Conservation (phyloP, 92 coral and sea anemone genomes). For the Nematostella vectensis region DNA sequence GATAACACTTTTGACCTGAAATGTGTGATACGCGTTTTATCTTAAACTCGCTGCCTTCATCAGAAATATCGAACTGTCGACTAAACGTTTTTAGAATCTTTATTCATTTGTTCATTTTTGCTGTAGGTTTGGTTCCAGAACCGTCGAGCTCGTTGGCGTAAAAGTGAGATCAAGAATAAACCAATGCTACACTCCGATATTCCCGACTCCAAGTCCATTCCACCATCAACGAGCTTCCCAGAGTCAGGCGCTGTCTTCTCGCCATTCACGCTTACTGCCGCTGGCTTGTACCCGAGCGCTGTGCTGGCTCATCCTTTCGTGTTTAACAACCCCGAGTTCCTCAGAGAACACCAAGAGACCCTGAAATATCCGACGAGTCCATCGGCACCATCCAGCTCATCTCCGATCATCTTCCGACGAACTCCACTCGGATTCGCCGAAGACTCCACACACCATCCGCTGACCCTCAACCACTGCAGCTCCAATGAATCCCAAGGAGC, state of each 20-base stretch:
- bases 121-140: slow-evolving; percentile 82
- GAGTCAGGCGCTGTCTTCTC: neutral
- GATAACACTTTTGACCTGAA: too few species aligned
- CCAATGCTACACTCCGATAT: slow-evolving; percentile 29
- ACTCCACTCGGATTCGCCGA: neutral
- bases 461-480: neutral
- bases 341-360: neutral
- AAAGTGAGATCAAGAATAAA: slow-evolving; percentile 61
- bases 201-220: neutral
- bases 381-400: neutral
- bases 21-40: too few species aligned
- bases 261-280: neutral
- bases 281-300: neutral
- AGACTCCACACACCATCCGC: neutral
- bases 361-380: neutral
- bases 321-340: neutral
- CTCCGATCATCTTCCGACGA: neutral
- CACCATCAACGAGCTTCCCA: slow-evolving; percentile 2
- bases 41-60: neutral
- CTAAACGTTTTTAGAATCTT: slow-evolving; percentile 6
- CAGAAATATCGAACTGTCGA: neutral
- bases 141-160: slow-evolving; percentile 82
- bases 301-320: too few species aligned
- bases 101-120: neutral
- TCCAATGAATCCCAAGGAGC: neutral